These are phyloP conservation scores for Seira ritae DNA, from an alignment of 2,888 invertebrate species.

Conservation along the genomic window DNA sequence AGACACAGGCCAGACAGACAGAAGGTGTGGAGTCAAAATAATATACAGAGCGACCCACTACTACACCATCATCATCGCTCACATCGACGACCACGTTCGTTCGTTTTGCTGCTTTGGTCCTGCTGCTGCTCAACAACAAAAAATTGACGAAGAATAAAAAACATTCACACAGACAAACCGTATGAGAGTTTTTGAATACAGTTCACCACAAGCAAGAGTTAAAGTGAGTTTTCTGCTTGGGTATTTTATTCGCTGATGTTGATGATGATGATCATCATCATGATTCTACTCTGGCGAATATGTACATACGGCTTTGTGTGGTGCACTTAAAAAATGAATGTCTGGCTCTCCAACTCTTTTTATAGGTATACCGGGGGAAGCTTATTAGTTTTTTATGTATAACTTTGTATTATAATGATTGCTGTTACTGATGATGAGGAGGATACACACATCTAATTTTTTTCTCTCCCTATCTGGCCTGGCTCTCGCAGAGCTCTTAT, in stretches of 20 bases:
- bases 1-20: slow-evolving; percentile 71
- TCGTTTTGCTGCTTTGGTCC: slow-evolving; percentile 1
- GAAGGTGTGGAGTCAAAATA: slow-evolving; percentile 71
- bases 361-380: neutral
- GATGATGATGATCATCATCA: too few relatives aligned
- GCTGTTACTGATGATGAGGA: neutral
- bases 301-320: neutral
- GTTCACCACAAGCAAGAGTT: neutral
- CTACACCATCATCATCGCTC: slow-evolving; percentile 28
- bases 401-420: neutral
- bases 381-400: neutral
- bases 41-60: slow-evolving; percentile 59
- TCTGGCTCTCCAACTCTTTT: neutral
- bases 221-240: neutral
- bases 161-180: neutral
- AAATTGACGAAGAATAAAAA: neutral
- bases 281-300: neutral
- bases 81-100: slow-evolving; percentile 39
- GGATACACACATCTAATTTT: neutral
- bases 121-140: neutral
- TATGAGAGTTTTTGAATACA: neutral
- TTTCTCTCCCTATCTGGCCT: too few relatives aligned
- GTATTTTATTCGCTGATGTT: neutral
- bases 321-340: neutral
- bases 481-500: too few relatives aligned